phyloP scores from a whole-genome alignment of 2,888 invertebrate species.

The Cryptocephalus moraei region DNA sequence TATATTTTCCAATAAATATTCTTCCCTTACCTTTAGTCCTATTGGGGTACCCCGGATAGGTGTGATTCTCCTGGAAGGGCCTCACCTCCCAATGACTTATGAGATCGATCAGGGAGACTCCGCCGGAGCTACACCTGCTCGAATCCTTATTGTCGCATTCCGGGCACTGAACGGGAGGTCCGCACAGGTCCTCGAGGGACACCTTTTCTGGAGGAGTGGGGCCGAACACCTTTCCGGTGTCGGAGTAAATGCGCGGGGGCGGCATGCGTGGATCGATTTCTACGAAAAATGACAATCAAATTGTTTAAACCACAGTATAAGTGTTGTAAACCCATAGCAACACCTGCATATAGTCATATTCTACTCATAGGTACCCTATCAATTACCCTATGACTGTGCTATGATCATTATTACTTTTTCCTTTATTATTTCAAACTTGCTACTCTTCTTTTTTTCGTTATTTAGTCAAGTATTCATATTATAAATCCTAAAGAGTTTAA shows the following conservation, averaged over 20 bases:
- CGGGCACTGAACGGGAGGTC: constrained; percentile 48
- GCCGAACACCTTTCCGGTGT: constrained; percentile 40
- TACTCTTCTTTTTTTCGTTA: no score
- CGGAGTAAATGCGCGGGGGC: constrained; percentile 26
- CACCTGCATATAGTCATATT: no score
- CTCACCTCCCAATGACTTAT: constrained; percentile 43
- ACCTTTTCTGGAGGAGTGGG: constrained; percentile 50
- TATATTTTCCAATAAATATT: no score
- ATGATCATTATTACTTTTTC: no score
- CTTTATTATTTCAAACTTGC: no score
- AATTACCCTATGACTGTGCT: no score
- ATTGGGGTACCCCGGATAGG: constrained; percentile 45
- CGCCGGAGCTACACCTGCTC: constrained; percentile 47
- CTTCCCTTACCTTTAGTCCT: constrained; percentile 37
- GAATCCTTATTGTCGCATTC: constrained; percentile 47
- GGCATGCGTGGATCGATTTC: constrained; percentile 39
- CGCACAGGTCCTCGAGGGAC: constrained; percentile 51
- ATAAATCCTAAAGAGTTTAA: no score
- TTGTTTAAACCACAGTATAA: background rate
- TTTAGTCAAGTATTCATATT: no score
- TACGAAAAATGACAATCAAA: constrained; percentile 10
- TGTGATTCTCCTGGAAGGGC: constrained; percentile 50
- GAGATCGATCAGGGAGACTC: constrained; percentile 47
- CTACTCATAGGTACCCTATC: no score
- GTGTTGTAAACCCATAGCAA: no score